phyloP scores from a whole-genome alignment of 2,888 invertebrate genomes.

The Caenorhabditis sp. region DNA sequence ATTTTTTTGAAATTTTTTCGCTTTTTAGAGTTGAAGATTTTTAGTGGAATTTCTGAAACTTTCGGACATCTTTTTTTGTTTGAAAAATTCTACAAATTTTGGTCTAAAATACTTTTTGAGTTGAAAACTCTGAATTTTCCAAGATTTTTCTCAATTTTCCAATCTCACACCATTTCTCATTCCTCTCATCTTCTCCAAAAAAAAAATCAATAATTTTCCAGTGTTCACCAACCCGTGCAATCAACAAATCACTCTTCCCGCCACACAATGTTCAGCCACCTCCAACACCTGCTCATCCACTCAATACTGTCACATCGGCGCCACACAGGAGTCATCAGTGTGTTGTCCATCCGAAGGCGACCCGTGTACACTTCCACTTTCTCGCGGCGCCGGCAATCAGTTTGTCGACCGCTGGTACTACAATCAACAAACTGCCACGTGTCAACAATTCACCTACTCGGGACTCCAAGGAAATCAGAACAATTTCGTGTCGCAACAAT shows the following conservation, averaged over 20 bases:
- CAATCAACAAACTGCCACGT: constrained; percentile 59
- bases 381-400: constrained; percentile 57
- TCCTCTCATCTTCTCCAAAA: neutral
- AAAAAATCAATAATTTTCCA: constrained; percentile 26
- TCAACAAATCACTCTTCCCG: constrained; percentile 50
- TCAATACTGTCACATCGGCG: constrained; percentile 68
- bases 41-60: too few species aligned
- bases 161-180: neutral
- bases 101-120: too few species aligned
- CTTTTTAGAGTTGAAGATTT: too few species aligned
- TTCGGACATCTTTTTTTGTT: too few species aligned
- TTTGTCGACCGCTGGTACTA: constrained; percentile 64
- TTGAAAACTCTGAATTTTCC: too few species aligned
- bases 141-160: too few species aligned
- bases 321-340: constrained; percentile 59
- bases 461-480: constrained; percentile 68
- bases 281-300: constrained; percentile 49
- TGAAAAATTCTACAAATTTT: too few species aligned
- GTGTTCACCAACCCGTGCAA: constrained; percentile 67
- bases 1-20: too few species aligned
- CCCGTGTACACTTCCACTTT: constrained; percentile 55
- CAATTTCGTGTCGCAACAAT: constrained; percentile 64
- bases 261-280: constrained; percentile 47
- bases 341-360: constrained; percentile 67
- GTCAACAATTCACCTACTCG: constrained; percentile 65